These are phyloP conservation scores for Urocolius indicus DNA, from an alignment of 2,113 vertebrate species.

Conservation along the genomic window DNA sequence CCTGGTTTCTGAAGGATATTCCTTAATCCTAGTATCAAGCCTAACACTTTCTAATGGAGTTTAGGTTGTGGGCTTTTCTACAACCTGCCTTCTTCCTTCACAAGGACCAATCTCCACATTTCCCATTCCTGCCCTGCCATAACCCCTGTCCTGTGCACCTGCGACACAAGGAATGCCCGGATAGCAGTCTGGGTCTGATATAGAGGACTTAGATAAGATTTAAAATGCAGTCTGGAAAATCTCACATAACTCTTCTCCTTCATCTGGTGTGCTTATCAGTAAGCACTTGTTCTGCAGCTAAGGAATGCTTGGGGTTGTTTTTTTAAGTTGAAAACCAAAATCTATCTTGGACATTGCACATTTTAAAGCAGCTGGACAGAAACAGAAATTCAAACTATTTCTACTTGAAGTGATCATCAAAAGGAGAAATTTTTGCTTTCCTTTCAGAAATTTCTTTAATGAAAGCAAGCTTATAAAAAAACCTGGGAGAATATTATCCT, in stretches of 20 bases:
- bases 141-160: neutral
- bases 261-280: neutral
- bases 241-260: neutral
- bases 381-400: conserved; percentile 42
- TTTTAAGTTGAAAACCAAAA: conserved; percentile 6
- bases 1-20: neutral
- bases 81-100: neutral
- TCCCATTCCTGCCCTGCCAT: neutral
- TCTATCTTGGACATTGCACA: neutral
- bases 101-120: neutral
- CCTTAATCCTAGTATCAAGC: neutral
- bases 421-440: conserved; percentile 43
- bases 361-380: conserved; percentile 8
- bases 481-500: neutral
- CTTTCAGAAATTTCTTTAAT: conserved; percentile 16
- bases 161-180: neutral
- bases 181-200: neutral
- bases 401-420: neutral
- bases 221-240: neutral
- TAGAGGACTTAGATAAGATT: neutral
- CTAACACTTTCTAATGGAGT: neutral
- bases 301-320: neutral
- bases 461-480: conserved; percentile 36
- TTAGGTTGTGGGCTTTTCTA: neutral
- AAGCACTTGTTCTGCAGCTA: neutral